Base-by-base conservation (phyloP, 2,797 vertebrate species). In the Muscicapa striata region DNA sequence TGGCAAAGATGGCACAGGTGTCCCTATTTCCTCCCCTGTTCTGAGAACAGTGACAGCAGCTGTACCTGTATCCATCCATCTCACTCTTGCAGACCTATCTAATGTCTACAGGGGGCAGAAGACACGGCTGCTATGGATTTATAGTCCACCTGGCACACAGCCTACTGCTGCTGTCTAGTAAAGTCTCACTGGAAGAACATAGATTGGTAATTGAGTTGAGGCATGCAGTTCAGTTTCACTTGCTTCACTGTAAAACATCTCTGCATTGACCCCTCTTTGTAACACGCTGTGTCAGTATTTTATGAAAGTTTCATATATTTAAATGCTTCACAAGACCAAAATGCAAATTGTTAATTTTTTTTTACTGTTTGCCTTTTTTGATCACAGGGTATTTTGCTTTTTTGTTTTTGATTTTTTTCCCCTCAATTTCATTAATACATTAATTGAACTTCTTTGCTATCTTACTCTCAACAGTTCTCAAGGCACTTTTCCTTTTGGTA, bases 221-320 rank as follows among this genome's bases (percentile, higher is more conserved):
- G 24, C 21, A 64, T 9, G 2, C 32, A 32, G 16, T 46, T 55
- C 30, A 69, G 43, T 46, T 89, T 49, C 32, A 26, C 23, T 48
- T 66, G 13, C 30, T 45, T 61, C 10, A 52, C 36, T 46, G 15
- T 29, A 55, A 72, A 64, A 10, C 1, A 3, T 5, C 20, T 68
- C 63, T 63, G 10, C 24, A 45, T 30, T 64, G 49, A 74, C 5
- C 6, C 7, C 5, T 21, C 34, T 66, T 52, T 18, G 5, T 45
- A 46, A 15, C 6, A 3, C 0, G 0, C 15, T n/a, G 9, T 61
- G 15, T 20, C 30, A 58, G 10, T 34, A 51, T 49, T 38, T 63
- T 18, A 78, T 22, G 10, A 19, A 68, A 11, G 12, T 38, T 58
- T 61, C 29, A 59, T 4, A 36, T n/a, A 59, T n/a, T 55, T 59